Conservation (phyloP, 2,113 vertebrate species). For the Eulemur rufifrons region DNA sequence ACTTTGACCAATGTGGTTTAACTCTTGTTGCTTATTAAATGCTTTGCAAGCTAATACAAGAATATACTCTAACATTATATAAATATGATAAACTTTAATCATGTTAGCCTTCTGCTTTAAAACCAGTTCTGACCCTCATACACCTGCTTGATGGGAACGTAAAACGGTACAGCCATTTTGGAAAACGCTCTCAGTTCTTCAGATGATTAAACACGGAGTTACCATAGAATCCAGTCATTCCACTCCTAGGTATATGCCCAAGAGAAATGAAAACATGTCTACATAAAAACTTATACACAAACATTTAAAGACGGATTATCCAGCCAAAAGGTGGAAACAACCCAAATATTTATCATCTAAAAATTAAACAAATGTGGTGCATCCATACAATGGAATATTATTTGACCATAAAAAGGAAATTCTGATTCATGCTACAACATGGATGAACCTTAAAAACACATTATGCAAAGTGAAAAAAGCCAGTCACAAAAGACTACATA, state of each 20-base stretch:
- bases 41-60: constrained; percentile 7
- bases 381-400: background rate
- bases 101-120: constrained; percentile 11
- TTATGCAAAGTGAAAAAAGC: background rate
- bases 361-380: background rate
- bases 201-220: background rate
- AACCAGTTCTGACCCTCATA: background rate
- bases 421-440: background rate
- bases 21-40: constrained; percentile 31
- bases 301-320: background rate
- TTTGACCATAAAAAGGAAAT: background rate
- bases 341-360: background rate
- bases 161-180: background rate
- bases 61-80: background rate
- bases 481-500: background rate
- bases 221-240: background rate
- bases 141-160: background rate
- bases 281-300: background rate
- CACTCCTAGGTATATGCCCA: background rate
- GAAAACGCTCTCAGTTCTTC: background rate
- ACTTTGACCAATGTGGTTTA: constrained; percentile 20
- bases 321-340: background rate
- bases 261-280: background rate
- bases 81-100: background rate
- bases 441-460: background rate